A percentile compares a stretch with the other conserved stretches of the same genome.
Conservation (phyloP, 2,113 vertebrate species). For the Zapus hudsonius region DNA sequence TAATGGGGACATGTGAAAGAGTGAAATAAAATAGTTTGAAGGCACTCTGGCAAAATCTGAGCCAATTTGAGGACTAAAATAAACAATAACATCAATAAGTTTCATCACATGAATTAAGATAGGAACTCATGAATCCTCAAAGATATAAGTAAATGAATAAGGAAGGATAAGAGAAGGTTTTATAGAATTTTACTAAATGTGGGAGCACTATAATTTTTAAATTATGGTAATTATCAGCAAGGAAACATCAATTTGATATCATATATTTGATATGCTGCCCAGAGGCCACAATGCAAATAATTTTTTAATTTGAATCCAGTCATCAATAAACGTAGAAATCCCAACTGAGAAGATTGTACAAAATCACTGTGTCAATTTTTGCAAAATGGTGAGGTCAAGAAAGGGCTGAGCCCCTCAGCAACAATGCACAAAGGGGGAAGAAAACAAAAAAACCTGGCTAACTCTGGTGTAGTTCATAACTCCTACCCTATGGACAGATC, state of each 20-base stretch:
- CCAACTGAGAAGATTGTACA: background rate
- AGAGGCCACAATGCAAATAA: background rate
- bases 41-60: background rate
- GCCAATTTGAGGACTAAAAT: background rate
- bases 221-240: background rate
- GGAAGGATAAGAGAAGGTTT: background rate
- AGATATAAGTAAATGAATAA: conserved; percentile 3
- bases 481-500: too few species aligned
- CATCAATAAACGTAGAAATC: conserved; percentile 30
- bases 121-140: background rate
- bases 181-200: conserved; percentile 34
- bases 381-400: background rate
- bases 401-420: too few species aligned
- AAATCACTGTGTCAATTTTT: background rate
- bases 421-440: too few species aligned
- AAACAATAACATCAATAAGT: background rate
- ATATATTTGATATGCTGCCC: background rate
- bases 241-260: background rate
- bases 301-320: conserved; percentile 33
- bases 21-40: background rate
- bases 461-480: too few species aligned
- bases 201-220: background rate
- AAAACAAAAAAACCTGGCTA: too few species aligned
- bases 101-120: conserved; percentile 3
- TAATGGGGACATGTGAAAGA: background rate